Percentiles rank a stretch among this genome's conserved stretches.
Conservation (phyloP, 2,113 vertebrate species). For the Lipotes vexillifer region DNA sequence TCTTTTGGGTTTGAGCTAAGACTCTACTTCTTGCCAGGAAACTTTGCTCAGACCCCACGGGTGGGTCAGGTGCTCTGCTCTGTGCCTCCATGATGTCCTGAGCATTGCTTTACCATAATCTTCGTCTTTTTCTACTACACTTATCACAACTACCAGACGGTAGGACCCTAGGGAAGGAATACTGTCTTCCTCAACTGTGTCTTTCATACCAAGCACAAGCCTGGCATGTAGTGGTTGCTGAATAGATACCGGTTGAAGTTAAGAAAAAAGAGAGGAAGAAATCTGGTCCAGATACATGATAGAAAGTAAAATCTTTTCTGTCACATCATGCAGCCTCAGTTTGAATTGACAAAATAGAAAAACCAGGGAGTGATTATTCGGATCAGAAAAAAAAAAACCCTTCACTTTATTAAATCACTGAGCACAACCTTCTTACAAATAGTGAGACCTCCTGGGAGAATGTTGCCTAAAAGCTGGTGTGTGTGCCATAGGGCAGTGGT, state of each 20-base stretch:
- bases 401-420: neutral
- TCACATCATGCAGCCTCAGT: neutral
- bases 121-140: neutral
- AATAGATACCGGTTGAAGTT: neutral
- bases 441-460: neutral
- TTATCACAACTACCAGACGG: neutral
- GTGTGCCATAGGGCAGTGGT: too few relatives aligned
- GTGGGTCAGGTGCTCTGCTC: neutral
- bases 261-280: neutral
- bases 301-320: neutral
- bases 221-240: neutral
- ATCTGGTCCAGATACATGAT: neutral
- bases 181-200: neutral
- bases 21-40: neutral
- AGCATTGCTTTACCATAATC: neutral
- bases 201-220: neutral
- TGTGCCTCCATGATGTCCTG: neutral
- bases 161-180: neutral
- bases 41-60: neutral
- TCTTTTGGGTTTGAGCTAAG: neutral
- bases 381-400: neutral
- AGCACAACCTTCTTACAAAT: neutral
- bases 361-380: neutral
- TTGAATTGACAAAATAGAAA: neutral
- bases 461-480: neutral